A percentile compares a stretch with the other conserved stretches of the same genome.
These are phyloP conservation scores for Pitangus sulphuratus DNA, from an alignment of 2,797 vertebrate genomes.

Conservation along the genomic window DNA sequence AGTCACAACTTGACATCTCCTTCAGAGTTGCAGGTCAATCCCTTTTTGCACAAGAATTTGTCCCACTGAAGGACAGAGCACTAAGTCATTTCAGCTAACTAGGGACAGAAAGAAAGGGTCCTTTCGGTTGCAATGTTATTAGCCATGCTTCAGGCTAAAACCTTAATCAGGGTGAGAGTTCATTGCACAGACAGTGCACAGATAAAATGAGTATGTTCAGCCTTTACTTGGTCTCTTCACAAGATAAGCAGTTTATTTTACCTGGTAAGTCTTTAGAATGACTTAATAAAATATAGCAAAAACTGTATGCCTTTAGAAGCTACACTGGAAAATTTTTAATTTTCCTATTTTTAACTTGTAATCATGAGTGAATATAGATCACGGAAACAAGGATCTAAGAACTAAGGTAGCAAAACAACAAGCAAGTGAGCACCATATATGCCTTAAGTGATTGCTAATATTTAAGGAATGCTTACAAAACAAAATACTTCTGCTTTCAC, in stretches of 20 bases:
- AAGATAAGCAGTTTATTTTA: constrained; percentile 11
- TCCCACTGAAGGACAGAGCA: constrained; percentile 18
- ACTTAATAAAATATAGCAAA: not conserved
- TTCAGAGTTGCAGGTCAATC: constrained; percentile 26
- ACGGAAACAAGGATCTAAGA: not conserved
- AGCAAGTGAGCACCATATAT: not conserved
- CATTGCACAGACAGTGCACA: constrained; percentile 53
- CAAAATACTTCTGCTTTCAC: not conserved
- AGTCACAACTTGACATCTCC: not conserved
- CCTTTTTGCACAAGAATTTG: constrained; percentile 48
- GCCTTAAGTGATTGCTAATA: not conserved
- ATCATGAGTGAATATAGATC: not conserved
- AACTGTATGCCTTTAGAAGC: not conserved
- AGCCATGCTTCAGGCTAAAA: constrained; percentile 58
- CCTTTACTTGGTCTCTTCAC: not conserved
- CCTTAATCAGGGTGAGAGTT: constrained; percentile 70
- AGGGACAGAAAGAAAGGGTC: constrained; percentile 14
- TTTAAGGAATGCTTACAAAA: not conserved
- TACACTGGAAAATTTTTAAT: not conserved
- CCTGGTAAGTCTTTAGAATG: not conserved
- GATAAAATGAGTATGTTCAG: constrained; percentile 33
- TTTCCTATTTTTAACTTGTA: not conserved
- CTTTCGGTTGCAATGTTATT: constrained; percentile 46
- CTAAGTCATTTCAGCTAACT: constrained; percentile 35
- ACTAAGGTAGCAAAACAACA: not conserved